Base-by-base conservation (phyloP, 2,888 invertebrate genomes). In the Macrophya annulata region DNA sequence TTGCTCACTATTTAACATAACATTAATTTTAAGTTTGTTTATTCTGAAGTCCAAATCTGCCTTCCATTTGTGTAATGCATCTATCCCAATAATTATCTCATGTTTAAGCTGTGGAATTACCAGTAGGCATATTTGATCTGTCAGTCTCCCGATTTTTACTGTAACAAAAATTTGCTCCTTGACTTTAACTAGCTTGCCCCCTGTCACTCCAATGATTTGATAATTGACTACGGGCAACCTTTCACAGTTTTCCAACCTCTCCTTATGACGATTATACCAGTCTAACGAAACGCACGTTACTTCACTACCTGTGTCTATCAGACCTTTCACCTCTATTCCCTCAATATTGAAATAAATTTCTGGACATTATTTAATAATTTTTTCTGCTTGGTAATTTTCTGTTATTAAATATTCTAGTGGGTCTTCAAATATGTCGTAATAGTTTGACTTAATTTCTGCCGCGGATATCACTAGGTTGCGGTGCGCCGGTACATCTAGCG, bases 201-300 rank as follows among this genome's bases (percentile, higher is more conserved):
- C 55, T 10, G 77, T 59, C 12, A 79, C 55, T 4, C 77, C 77
- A 1, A 43, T 6, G 4, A 76, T 48, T 6, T 48, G 40, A 15
- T 40, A 76, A 48, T 76, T 76, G 10, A 76, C 76, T 1, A 76
- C 76, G 12, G 77, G 77, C 15, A 79, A 12, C 40, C 8, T 21
- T 1, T 51, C 77, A 31, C 77, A 79, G 1, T 17, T 17, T 17
- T 25, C 37, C 2, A 79, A 37, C 4, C 21, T n/a, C 5, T n/a
- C 17, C 10, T 12, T 17, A 55, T 79, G 8, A 1, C 25, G 12
- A 1, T 1, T 4, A 21, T 31, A 25, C 55, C 51, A 77, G 1
- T 77, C 51, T 15, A 37, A 15, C 1, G 77, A 77, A 4, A 77
- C 4, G 0, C 77, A 48, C 0, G 77, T 77, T 4, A 77, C 51